phyloP scores from a whole-genome alignment of 2,797 vertebrate genomes.

The Tarsius wallacei region DNA sequence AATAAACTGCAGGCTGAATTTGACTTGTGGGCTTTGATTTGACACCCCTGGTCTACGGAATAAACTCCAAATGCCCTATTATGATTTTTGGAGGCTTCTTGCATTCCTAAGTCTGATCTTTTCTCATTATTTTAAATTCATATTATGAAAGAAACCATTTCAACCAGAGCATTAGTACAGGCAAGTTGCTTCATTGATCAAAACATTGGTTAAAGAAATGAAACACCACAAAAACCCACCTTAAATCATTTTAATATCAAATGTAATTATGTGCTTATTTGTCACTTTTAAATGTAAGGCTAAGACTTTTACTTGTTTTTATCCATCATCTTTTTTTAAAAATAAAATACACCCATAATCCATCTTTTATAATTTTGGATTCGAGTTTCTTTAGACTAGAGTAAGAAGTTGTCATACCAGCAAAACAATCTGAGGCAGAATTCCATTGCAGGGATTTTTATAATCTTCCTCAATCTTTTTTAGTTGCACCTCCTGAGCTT shows the following conservation, averaged over 20 bases:
- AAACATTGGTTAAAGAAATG: conserved; percentile 43
- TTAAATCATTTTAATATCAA: conserved; percentile 40
- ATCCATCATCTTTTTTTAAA: background rate
- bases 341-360: background rate
- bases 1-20: background rate
- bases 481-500: conserved; percentile 17
- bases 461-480: conserved; percentile 65
- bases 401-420: conserved; percentile 11
- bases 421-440: conserved; percentile 30
- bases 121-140: background rate
- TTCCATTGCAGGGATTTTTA: conserved; percentile 47
- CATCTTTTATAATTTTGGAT: conserved; percentile 30
- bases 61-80: background rate
- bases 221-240: background rate
- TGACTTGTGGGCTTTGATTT: background rate
- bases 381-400: conserved; percentile 44
- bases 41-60: background rate
- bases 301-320: conserved; percentile 24
- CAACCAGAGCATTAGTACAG: background rate
- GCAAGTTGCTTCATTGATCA: background rate
- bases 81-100: background rate
- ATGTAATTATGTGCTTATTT: background rate
- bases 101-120: background rate
- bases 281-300: conserved; percentile 16
- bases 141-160: conserved; percentile 7